Conservation (phyloP, 2,113 vertebrate genomes). For the Montifringilla adamsi region DNA sequence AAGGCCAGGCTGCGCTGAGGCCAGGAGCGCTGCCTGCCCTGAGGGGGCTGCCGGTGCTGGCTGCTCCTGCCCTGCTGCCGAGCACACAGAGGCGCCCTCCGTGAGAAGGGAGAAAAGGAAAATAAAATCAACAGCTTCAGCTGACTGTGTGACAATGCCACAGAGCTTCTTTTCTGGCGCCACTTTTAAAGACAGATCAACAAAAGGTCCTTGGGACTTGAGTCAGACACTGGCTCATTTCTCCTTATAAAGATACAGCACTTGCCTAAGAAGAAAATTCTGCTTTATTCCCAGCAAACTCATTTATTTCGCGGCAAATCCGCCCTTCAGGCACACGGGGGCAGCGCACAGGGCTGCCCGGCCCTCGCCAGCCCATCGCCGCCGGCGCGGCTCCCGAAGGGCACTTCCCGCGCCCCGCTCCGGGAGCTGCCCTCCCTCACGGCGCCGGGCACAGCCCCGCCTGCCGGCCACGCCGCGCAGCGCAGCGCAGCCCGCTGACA, state of each 20-base stretch:
- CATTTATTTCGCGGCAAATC: not conserved
- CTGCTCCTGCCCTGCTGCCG: not conserved
- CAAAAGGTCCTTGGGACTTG: not conserved
- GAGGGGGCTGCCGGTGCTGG: not conserved
- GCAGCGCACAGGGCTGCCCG: not conserved
- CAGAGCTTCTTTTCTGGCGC: not conserved
- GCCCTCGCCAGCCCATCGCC: not conserved
- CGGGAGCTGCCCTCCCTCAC: not conserved
- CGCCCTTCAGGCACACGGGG: not conserved
- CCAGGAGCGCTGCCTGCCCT: not conserved
- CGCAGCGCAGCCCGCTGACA: not conserved
- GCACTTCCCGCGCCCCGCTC: rapidly evolving
- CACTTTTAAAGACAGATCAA: not conserved
- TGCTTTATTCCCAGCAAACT: not conserved
- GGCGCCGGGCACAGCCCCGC: not conserved
- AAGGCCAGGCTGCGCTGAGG: not conserved
- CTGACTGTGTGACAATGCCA: not conserved
- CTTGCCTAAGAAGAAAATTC: not conserved
- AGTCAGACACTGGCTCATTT: not conserved
- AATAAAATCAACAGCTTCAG: not conserved
- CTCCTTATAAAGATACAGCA: not conserved
- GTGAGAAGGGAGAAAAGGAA: rapidly evolving
- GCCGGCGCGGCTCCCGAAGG: not conserved
- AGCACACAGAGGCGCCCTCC: not conserved
- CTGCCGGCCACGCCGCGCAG: not conserved